phyloP scores from a whole-genome alignment of 2,113 vertebrate species.

The Catharus fuscescens region DNA sequence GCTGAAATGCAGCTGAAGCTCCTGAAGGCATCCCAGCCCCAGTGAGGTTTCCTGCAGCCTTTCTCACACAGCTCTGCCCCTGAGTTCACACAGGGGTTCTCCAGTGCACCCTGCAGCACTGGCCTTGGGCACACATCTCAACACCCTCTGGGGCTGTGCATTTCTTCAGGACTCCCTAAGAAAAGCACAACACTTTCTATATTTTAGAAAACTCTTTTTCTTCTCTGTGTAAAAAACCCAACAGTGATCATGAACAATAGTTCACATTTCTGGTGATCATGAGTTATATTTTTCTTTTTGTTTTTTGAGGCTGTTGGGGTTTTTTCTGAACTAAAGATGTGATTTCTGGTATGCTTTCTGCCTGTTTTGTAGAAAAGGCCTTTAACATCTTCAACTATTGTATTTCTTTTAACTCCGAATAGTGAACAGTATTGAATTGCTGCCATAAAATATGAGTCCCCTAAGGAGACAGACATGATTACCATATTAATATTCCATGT shows the following conservation, averaged over 20 bases:
- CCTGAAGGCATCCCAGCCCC: fast-evolving
- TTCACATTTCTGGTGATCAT: not conserved
- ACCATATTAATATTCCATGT: slow-evolving; percentile 59
- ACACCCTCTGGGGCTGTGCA: not conserved
- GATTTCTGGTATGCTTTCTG: not conserved
- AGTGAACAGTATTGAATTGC: slow-evolving; percentile 30
- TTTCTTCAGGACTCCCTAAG: not conserved
- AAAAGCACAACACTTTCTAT: not conserved
- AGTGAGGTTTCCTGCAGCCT: not conserved
- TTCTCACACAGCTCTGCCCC: not conserved
- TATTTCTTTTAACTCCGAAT: slow-evolving; percentile 11
- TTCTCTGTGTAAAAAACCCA: not conserved
- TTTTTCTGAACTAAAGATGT: not conserved
- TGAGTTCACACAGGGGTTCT: not conserved
- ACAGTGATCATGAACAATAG: not conserved
- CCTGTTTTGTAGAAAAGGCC: not conserved
- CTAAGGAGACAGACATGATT: slow-evolving; percentile 52
- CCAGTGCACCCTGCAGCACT: fast-evolving
- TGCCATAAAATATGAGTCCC: slow-evolving; percentile 34
- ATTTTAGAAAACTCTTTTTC: not conserved
- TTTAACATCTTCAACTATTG: not conserved
- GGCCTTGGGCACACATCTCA: not conserved
- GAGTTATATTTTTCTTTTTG: not conserved
- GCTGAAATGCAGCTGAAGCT: not conserved
- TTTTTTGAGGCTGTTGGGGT: not conserved